Evolutionary conservation across 1,140 invertebrate genomes (phyloP).

Genomic region (Lordiphosa clarofinis): DNA sequence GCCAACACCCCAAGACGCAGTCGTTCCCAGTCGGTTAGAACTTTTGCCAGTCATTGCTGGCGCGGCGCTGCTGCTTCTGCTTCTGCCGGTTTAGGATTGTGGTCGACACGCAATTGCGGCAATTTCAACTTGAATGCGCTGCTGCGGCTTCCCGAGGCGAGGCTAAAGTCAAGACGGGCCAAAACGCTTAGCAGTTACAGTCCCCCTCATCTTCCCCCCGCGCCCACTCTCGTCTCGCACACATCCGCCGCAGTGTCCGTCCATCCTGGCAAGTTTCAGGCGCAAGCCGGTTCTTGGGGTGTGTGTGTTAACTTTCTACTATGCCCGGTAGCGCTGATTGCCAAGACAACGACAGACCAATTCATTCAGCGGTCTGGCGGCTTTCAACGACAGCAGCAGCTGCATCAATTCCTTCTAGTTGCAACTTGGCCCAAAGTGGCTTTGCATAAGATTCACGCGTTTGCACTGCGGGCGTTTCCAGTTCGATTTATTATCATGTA

Average conservation of each 20-base stretch:
- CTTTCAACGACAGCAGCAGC: slow-evolving; percentile 45
- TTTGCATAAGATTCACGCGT: slow-evolving; percentile 46
- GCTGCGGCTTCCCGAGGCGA: slow-evolving; percentile 14
- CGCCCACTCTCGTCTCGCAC: slow-evolving; percentile 18
- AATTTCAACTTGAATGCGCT: slow-evolving; percentile 68
- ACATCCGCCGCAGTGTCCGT: slow-evolving; percentile 60
- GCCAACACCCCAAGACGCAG: slow-evolving; percentile 34
- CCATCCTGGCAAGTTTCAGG: slow-evolving; percentile 67
- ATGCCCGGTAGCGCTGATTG: slow-evolving; percentile 73
- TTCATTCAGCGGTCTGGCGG: slow-evolving; percentile 57
- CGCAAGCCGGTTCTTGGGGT: slow-evolving; percentile 61
- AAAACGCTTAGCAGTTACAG: slow-evolving; percentile 50
- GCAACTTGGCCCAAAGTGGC: slow-evolving; percentile 14
- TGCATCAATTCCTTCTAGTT: not conserved
- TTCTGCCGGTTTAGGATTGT: slow-evolving; percentile 61
- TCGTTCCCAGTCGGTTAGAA: slow-evolving; percentile 37
- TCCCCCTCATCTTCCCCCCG: no score
- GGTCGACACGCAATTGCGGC: slow-evolving; percentile 73
- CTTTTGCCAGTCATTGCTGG: slow-evolving; percentile 33
- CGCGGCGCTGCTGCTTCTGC: slow-evolving; percentile 12
- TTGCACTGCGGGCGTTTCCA: slow-evolving; percentile 47
- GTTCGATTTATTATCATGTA: slow-evolving; percentile 69
- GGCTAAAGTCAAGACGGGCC: slow-evolving; percentile 27
- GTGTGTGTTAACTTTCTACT: slow-evolving; percentile 48
- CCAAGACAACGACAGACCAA: slow-evolving; percentile 55